These are phyloP conservation scores for Meloidogyne hapla DNA, from an alignment of 1,140 invertebrate genomes.

Conservation along the genomic window DNA sequence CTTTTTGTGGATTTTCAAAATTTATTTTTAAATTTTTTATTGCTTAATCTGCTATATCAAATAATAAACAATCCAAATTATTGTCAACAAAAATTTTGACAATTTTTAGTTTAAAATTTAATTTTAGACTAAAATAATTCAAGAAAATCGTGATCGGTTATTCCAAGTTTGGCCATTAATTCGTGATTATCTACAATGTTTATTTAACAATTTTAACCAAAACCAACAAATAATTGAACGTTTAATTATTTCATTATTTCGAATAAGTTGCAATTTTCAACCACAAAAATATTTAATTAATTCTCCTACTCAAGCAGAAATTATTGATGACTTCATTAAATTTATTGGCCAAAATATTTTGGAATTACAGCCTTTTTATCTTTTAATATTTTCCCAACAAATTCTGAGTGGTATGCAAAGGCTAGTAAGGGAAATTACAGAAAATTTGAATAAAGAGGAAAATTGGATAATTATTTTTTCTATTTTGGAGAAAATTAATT, in stretches of 20 bases:
- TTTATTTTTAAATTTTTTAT: no score
- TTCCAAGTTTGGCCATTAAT: constrained; percentile 80
- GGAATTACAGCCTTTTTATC: constrained; percentile 67
- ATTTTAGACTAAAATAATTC: constrained; percentile 75
- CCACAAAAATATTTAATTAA: no score
- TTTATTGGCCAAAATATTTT: constrained; percentile 26
- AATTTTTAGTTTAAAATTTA: neutral
- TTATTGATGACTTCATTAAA: constrained; percentile 1
- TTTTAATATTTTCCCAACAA: constrained; percentile 74
- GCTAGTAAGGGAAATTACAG: constrained; percentile 84
- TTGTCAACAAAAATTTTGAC: no score
- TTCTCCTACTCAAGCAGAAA: no score
- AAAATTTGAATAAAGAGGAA: constrained; percentile 85
- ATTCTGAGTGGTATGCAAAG: constrained; percentile 84
- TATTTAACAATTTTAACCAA: constrained; percentile 46
- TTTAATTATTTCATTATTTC: constrained; percentile 80
- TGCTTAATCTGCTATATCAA: no score
- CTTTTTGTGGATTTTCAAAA: no score
- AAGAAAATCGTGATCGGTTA: constrained; percentile 88
- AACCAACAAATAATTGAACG: constrained; percentile 77
- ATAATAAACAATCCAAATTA: no score
- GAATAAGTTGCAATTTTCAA: constrained; percentile 70
- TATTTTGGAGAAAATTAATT: constrained; percentile 72
- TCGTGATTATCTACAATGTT: constrained; percentile 70
- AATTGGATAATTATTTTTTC: constrained; percentile 92